Base-by-base conservation (phyloP, 2,888 invertebrate genomes). In the Emesis furor region DNA sequence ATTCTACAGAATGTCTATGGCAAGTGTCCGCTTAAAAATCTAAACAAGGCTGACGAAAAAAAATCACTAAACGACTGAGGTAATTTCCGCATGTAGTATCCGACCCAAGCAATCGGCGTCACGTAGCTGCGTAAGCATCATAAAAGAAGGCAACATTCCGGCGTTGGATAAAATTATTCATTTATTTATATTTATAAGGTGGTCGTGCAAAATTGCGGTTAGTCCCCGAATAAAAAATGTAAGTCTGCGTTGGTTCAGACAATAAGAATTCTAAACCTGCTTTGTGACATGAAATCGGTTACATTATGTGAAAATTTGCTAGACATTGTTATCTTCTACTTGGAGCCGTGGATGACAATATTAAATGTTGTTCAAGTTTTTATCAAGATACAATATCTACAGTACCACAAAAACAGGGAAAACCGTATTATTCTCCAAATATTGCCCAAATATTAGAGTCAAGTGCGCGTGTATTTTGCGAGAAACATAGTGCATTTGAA, bases 91-190 rank as follows among this genome's bases (percentile, higher is more conserved):
- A 32, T 32, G 32, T 32, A 32, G 65, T 65, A 12, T 65, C 65
- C 65, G 65, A 65, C 65, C 65, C 30, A 12, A 32, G 65, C 65
- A 24, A 65, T 65, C 65, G 30, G 14, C 30, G 65, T 65, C 65
- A 65, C 65, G 65, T 65, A 32, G 4, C 46, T 46, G 46, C 14
- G 46, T 46, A 46, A 46, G 65, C 65, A 12, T 30, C 24, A 65
- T 65, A 65, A 65, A 65, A 65, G 65, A 65, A 30, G 32, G 32
- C 65, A 65, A 65, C 14, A 65, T 65, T 14, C 65, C 32, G 6
- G 65, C 32, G 30, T 65, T 65, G 65, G 30, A 65, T 65, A 65
- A 65, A 24, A 65, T 32, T 65, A 65, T 65, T 65, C 65, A 65
- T 65, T 46, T 65, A 65, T 30, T 65, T 65, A 65, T 65, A 65